A percentile compares a stretch with the other conserved stretches of the same genome.
These are phyloP conservation scores for Fringilla coelebs DNA, from an alignment of 2,797 vertebrate species.

Conservation along the genomic window DNA sequence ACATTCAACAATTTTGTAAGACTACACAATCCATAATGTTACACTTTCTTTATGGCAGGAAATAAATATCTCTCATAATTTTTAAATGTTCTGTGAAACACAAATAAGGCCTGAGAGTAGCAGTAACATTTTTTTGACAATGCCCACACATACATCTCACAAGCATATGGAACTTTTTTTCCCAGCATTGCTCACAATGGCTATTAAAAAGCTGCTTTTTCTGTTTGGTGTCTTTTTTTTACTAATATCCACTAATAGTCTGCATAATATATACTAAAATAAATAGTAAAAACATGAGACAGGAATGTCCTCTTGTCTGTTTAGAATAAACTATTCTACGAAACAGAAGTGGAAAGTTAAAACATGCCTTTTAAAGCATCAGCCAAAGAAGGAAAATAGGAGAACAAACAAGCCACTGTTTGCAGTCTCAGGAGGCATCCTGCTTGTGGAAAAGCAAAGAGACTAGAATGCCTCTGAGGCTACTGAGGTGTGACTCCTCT, in stretches of 20 bases:
- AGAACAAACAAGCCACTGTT: not conserved
- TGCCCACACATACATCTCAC: not conserved
- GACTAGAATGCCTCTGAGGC: not conserved
- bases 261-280: not conserved
- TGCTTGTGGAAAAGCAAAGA: not conserved
- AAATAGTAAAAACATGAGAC: not conserved
- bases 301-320: not conserved
- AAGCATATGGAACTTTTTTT: not conserved
- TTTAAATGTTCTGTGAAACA: not conserved
- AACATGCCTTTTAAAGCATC: not conserved
- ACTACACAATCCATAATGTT: not conserved
- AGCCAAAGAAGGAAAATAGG: not conserved
- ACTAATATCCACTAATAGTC: not conserved
- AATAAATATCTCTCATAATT: not conserved
- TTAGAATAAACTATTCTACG: not conserved
- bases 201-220: accelerated
- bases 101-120: not conserved
- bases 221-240: not conserved
- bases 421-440: not conserved
- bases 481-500: not conserved
- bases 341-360: not conserved
- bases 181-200: not conserved
- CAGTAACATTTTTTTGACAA: not conserved
- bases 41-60: not conserved
- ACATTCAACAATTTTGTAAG: not conserved